Percentiles rank a stretch among this genome's conserved stretches.
Evolutionary conservation across 2,797 vertebrate species (phyloP).

Genomic region (Choloepus didactylus): DNA sequence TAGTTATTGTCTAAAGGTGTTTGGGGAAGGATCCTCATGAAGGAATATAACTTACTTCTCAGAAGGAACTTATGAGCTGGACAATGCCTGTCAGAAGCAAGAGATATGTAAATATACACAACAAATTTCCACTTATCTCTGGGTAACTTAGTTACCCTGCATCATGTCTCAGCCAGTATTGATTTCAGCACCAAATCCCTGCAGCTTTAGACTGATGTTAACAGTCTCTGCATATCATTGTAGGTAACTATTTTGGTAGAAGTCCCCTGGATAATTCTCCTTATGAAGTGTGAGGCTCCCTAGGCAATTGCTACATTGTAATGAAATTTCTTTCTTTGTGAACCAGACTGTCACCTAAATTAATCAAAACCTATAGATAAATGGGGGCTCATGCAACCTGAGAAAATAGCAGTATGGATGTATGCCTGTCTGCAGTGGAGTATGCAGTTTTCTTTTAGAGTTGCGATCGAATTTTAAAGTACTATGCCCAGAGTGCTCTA

Average conservation of each 20-base stretch:
- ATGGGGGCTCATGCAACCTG: not conserved
- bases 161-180: not conserved
- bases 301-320: not conserved
- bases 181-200: not conserved
- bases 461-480: not conserved
- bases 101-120: not conserved
- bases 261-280: not conserved
- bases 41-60: not conserved
- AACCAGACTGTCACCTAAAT: not conserved
- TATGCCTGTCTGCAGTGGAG: not conserved
- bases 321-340: not conserved
- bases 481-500: not conserved
- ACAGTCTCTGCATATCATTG: not conserved
- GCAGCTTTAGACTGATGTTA: not conserved
- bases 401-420: not conserved
- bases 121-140: not conserved
- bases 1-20: not conserved
- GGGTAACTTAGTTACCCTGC: not conserved
- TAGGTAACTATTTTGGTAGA: not conserved
- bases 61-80: not conserved
- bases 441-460: not conserved
- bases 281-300: not conserved
- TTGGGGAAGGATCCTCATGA: not conserved
- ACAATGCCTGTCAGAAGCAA: constrained; percentile 36
- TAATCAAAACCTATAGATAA: constrained; percentile 24